A percentile compares a stretch with the other conserved stretches of the same genome.
phyloP scores from a whole-genome alignment of 1,140 invertebrate genomes.

The Phthorimaea operculella region DNA sequence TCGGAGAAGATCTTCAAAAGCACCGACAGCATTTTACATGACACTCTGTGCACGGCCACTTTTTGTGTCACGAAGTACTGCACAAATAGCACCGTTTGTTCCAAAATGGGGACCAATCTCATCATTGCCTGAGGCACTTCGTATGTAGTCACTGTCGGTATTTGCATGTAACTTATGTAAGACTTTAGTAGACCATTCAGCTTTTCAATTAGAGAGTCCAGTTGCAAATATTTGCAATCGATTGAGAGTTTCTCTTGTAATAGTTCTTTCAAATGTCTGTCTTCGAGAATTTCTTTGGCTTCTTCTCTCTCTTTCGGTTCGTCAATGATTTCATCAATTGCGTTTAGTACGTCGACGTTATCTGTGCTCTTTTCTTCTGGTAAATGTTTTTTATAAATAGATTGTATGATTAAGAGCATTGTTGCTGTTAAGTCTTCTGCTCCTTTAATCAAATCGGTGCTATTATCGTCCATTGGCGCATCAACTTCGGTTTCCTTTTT shows the following conservation, averaged over 20 bases:
- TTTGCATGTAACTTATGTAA: conserved; percentile 34
- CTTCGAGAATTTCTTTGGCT: conserved; percentile 62
- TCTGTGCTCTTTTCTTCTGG: conserved; percentile 23
- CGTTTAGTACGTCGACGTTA: conserved; percentile 46
- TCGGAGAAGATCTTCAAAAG: conserved; percentile 88
- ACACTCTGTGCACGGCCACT: conserved; percentile 78
- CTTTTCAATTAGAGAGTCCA: conserved; percentile 44
- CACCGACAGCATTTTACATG: conserved; percentile 85
- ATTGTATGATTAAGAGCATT: conserved; percentile 75
- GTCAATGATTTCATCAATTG: conserved; percentile 53
- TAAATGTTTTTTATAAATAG: conserved; percentile 75
- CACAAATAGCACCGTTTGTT: conserved; percentile 79
- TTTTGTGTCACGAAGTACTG: conserved; percentile 84
- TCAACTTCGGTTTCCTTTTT: conserved; percentile 27
- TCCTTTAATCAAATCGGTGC: conserved; percentile 36
- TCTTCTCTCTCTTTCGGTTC: conserved; percentile 50
- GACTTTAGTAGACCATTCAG: conserved; percentile 26
- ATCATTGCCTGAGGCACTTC: conserved; percentile 38
- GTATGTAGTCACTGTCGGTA: conserved; percentile 13
- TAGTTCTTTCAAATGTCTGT: conserved; percentile 73
- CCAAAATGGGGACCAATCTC: conserved; percentile 75
- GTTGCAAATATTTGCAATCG: conserved; percentile 70
- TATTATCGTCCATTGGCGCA: conserved; percentile 22
- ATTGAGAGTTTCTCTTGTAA: conserved; percentile 70
- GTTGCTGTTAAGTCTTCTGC: conserved; percentile 70